phyloP scores from a whole-genome alignment of 2,888 invertebrate species.

The Philereme transversata region DNA sequence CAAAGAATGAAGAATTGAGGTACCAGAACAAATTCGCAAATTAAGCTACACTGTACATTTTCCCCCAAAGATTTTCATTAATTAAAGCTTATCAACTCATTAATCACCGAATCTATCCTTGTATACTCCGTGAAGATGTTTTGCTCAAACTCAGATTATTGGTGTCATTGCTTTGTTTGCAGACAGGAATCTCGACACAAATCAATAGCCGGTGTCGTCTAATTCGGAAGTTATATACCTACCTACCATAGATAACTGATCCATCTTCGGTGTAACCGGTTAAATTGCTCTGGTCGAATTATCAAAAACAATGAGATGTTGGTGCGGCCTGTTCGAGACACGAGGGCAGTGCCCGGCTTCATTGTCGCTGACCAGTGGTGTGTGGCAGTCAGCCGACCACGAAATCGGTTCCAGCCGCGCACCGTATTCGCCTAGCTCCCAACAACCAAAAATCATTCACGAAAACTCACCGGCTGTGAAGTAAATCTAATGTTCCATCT shows the following conservation, averaged over 20 bases:
- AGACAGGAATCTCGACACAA: neutral
- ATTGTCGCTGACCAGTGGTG: conserved; percentile 76
- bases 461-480: conserved; percentile 38
- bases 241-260: conserved; percentile 18
- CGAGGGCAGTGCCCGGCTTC: conserved; percentile 67
- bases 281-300: conserved; percentile 59
- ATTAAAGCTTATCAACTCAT: conserved; percentile 14
- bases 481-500: conserved; percentile 29
- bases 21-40: conserved; percentile 5
- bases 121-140: no score
- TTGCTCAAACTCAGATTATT: neutral
- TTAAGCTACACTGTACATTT: conserved; percentile 2
- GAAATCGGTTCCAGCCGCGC: conserved; percentile 73
- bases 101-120: conserved; percentile 5
- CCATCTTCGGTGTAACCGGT: conserved; percentile 35
- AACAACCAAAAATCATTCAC: conserved; percentile 41
- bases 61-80: conserved; percentile 1
- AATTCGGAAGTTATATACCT: neutral
- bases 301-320: conserved; percentile 67
- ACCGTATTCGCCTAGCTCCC: conserved; percentile 41
- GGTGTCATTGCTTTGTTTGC: neutral
- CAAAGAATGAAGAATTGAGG: no score
- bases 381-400: conserved; percentile 76
- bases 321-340: conserved; percentile 52
- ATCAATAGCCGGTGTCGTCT: conserved; percentile 26